phyloP scores from a whole-genome alignment of 2,113 vertebrate species.

The Lepisosteus oculatus region DNA sequence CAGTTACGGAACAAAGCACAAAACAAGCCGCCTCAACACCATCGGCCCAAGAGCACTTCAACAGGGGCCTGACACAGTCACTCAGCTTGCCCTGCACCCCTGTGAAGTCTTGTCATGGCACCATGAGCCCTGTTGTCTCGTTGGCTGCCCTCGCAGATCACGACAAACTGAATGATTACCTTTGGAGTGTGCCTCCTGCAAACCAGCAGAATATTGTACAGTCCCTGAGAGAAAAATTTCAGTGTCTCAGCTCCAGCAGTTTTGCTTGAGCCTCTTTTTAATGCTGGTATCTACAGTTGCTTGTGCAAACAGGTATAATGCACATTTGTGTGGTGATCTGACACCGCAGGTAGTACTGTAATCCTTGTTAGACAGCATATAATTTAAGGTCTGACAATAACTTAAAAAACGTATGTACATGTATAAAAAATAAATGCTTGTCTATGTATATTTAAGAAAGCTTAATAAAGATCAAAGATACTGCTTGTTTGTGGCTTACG shows the following conservation, averaged over 20 bases:
- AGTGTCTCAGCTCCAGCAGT: slow-evolving; percentile 96
- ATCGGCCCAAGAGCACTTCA: slow-evolving; percentile 24
- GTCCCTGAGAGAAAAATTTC: slow-evolving; percentile 92
- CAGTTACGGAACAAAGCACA: slow-evolving; percentile 36
- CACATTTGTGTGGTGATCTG: neutral
- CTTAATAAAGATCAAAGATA: neutral
- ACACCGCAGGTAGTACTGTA: neutral
- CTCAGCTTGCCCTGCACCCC: slow-evolving; percentile 62
- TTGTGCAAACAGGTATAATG: neutral
- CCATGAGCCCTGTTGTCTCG: slow-evolving; percentile 45
- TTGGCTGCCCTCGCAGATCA: slow-evolving; percentile 58
- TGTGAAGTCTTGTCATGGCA: slow-evolving; percentile 47
- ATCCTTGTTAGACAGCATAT: neutral
- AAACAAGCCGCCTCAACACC: slow-evolving; percentile 10
- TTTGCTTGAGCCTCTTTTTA: slow-evolving; percentile 67
- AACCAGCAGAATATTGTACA: slow-evolving; percentile 89
- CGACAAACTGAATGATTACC: slow-evolving; percentile 81
- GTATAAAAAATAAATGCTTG: slow-evolving; percentile 8
- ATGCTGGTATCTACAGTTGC: neutral
- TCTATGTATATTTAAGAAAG: slow-evolving; percentile 21
- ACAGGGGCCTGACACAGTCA: slow-evolving; percentile 42
- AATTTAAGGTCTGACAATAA: slow-evolving; percentile 5
- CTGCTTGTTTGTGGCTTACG: slow-evolving; percentile 11
- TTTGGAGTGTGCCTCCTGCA: slow-evolving; percentile 82
- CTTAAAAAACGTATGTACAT: neutral